phyloP scores from a whole-genome alignment of 2,113 vertebrate genomes.

The Malurus melanocephalus region DNA sequence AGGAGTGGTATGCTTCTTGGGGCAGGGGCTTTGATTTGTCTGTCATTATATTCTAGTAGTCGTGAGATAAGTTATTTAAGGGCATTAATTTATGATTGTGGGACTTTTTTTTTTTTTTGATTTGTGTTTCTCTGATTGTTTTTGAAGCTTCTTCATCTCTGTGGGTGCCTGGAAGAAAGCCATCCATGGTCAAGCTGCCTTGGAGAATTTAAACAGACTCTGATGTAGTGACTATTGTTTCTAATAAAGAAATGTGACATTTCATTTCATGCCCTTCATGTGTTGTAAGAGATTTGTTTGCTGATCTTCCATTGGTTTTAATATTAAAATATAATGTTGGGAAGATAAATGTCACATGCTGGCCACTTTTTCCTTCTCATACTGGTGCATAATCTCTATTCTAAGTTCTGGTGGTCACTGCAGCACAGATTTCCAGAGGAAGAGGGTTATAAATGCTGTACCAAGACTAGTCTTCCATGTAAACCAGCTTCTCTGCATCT shows the following conservation, averaged over 20 bases:
- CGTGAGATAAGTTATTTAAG: neutral
- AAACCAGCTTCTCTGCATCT: neutral
- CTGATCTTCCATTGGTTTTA: neutral
- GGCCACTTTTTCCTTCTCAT: neutral
- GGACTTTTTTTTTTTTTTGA: neutral
- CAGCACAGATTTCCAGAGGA: neutral
- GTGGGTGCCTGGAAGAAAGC: neutral
- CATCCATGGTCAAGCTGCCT: neutral
- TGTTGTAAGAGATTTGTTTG: neutral
- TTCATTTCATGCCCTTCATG: neutral
- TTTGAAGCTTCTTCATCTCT: neutral
- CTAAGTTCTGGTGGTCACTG: neutral
- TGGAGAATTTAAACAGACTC: neutral
- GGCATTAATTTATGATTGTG: conserved; percentile 22
- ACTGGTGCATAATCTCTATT: neutral
- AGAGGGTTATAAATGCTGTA: neutral
- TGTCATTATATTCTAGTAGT: neutral
- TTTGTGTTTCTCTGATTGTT: neutral
- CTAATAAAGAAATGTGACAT: conserved; percentile 39
- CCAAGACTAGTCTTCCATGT: neutral
- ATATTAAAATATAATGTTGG: neutral
- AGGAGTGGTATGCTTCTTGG: neutral
- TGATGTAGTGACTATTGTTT: neutral
- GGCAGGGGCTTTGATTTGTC: neutral
- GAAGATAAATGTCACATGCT: neutral